Evolutionary conservation across 2,113 vertebrate species (phyloP), one percentile per base, ranked within the genome.

Genomic region (Nyctibius bracteatus): DNA sequence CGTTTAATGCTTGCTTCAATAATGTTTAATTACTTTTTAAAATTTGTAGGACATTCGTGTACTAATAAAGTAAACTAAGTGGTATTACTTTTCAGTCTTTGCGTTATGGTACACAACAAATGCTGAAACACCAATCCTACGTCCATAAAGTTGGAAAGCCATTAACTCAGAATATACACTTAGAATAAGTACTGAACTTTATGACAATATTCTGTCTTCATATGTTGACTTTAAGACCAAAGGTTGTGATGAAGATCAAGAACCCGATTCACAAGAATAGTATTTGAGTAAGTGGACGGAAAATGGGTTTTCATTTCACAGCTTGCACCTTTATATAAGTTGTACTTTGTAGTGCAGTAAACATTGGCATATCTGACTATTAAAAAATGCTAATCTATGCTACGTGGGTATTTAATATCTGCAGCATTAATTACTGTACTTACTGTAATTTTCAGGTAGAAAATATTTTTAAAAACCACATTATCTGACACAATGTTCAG

Each of bases 111-210:
- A 98, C 97, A 98, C 96, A 96, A 81, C 94, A 96, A 91, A 97
- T 97, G 97, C 97, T 97, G 97, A 98, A 98, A 91, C 96, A 96
- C 68, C 97, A 98, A 92, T 98, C 98, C 98, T 98, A 97, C 97
- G 97, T 97, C 94, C 66, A 89, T 95, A 97, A 97, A 97, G 94
- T 70, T 95, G 96, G 87, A 93, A 98, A 98, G 98, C 98, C 97
- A 97, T 97, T 98, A 98, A 97, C 97, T 97, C 97, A 96, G 98
- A 99, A 97, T 98, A 98, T 96, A 98, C 97, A 98, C 97, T 97
- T 97, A n/a, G 84, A 94, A 97, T 98, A 98, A 98, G 98, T 97
- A 86, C 90, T 88, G 81, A 95, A 97, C 67, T 90, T 96, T 74
- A 66, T 96, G 93, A 75, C 95, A 94, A 71, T 97, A 90, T 94